These are phyloP conservation scores for Drosophila funebris DNA, from an alignment of 1,140 invertebrate species.

Conservation along the genomic window DNA sequence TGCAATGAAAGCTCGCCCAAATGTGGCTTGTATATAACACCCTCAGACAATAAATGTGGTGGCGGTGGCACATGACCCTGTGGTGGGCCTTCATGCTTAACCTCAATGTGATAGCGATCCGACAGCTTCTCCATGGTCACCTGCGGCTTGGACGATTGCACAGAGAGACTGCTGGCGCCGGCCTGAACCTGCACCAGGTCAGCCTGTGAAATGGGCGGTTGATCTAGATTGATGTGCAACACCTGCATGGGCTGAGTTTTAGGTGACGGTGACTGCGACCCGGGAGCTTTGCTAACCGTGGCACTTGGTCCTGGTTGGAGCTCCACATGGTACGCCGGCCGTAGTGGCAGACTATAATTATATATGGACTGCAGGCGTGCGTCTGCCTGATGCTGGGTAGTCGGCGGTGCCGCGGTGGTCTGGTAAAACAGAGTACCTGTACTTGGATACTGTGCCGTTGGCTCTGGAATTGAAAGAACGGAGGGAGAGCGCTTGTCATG, in stretches of 20 bases:
- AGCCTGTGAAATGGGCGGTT: slow-evolving; percentile 73
- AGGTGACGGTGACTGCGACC: slow-evolving; percentile 54
- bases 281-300: slow-evolving; percentile 58
- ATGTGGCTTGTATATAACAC: slow-evolving; percentile 72
- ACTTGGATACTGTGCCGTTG: slow-evolving; percentile 70
- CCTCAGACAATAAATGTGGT: slow-evolving; percentile 62
- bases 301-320: slow-evolving; percentile 46
- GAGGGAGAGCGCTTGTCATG: background rate
- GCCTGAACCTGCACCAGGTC: slow-evolving; percentile 60
- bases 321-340: slow-evolving; percentile 73
- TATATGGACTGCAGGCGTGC: slow-evolving; percentile 69
- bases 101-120: slow-evolving; percentile 78
- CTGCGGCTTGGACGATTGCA: slow-evolving; percentile 72
- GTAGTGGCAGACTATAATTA: slow-evolving; percentile 66
- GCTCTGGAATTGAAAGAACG: slow-evolving; percentile 53
- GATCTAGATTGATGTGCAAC: slow-evolving; percentile 78
- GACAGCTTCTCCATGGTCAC: slow-evolving; percentile 80
- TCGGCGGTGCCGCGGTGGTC: slow-evolving; percentile 69
- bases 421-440: slow-evolving; percentile 80
- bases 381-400: slow-evolving; percentile 70
- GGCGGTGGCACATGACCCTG: slow-evolving; percentile 57
- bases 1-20: slow-evolving; percentile 70
- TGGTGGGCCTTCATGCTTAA: slow-evolving; percentile 66
- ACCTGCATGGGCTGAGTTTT: slow-evolving; percentile 73
- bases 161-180: slow-evolving; percentile 41